A percentile compares a stretch with the other conserved stretches of the same genome.
Conservation (phyloP, 2,113 vertebrate genomes). For the Tupaia chinensis region DNA sequence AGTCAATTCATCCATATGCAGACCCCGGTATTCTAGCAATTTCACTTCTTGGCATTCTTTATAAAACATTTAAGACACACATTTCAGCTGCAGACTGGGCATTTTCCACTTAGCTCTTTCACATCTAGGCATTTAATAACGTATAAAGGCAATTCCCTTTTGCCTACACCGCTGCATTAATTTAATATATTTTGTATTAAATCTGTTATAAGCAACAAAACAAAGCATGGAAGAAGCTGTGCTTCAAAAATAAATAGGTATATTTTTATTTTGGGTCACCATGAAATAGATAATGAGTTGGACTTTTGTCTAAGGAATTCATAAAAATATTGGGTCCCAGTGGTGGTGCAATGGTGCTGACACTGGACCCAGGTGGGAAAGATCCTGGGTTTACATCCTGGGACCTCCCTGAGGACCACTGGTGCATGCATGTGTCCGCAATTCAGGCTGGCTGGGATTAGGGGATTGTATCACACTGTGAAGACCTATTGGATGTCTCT, state of each 20-base stretch:
- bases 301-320: constrained; percentile 18
- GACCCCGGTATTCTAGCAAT: background rate
- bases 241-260: constrained; percentile 28
- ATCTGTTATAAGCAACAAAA: background rate
- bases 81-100: background rate
- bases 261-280: background rate
- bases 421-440: too few species aligned
- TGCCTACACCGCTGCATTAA: background rate
- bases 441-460: too few species aligned
- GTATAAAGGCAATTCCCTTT: background rate
- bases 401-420: too few species aligned
- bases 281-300: background rate
- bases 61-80: background rate
- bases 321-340: background rate
- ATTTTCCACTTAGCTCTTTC: background rate
- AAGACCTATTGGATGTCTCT: too few species aligned
- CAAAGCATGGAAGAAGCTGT: constrained; percentile 3
- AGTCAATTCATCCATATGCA: background rate
- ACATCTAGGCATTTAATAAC: background rate
- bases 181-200: background rate
- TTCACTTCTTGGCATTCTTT: background rate
- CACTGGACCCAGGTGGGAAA: too few species aligned
- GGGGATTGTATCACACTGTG: too few species aligned
- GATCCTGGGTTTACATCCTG: too few species aligned
- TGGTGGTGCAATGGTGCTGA: too few species aligned